Evolutionary conservation across 1,140 invertebrate species (phyloP).

Genomic region (Microplitis mediator): DNA sequence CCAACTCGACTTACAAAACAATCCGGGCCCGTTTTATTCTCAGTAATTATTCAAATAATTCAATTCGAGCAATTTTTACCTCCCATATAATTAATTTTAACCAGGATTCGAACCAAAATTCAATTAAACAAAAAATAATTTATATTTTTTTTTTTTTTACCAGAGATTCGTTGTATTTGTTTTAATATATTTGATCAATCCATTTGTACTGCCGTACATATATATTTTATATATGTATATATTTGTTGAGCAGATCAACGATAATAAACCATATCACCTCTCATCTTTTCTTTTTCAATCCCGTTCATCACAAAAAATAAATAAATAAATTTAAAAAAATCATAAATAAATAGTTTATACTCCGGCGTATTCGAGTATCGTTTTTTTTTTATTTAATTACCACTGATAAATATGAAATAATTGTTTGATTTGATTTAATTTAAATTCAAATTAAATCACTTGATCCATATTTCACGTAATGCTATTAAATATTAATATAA

Average conservation of each 20-base stretch:
- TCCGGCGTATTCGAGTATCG: no score
- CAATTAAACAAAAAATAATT: neutral
- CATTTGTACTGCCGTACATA: conserved; percentile 24
- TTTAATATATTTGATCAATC: conserved; percentile 33
- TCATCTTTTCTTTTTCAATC: conserved; percentile 9
- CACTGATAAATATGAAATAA: neutral
- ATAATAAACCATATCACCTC: conserved; percentile 5
- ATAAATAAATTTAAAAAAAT: neutral
- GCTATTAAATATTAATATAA: no score
- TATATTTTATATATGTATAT: neutral
- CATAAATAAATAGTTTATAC: neutral
- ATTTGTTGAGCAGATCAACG: conserved; percentile 10
- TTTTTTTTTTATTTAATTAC: neutral
- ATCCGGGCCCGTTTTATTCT: conserved; percentile 24
- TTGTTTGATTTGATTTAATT: neutral
- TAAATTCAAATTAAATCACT: neutral
- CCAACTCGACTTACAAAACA: neutral
- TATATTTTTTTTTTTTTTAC: conserved; percentile 19
- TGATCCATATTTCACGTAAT: no score
- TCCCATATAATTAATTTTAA: conserved; percentile 6
- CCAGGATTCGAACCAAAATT: conserved; percentile 7
- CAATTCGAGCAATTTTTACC: conserved; percentile 34
- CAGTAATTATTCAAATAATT: conserved; percentile 41
- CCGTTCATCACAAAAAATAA: neutral
- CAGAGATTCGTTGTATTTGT: conserved; percentile 34